Evolutionary conservation across 2,797 vertebrate species (phyloP).

Genomic region (Dallia pectoralis): DNA sequence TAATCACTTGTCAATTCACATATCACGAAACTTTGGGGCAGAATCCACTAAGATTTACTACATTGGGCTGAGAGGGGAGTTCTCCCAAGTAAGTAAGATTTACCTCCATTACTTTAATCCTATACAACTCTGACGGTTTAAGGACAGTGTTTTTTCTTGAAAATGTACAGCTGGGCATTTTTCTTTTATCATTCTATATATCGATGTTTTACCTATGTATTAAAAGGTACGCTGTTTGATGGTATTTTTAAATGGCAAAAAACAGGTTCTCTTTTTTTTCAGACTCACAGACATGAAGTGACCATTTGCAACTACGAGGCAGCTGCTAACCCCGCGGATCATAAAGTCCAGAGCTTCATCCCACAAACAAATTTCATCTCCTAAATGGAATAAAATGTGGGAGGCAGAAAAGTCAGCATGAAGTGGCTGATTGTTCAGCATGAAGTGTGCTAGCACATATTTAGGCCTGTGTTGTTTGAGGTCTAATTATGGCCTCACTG

Average conservation of each 20-base stretch:
- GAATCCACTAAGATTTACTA: constrained; percentile 91
- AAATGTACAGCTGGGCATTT: background rate
- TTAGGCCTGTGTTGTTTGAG: constrained; percentile 2
- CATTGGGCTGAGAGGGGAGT: constrained; percentile 93
- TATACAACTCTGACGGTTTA: background rate
- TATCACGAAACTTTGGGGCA: constrained; percentile 92
- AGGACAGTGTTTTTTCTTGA: background rate
- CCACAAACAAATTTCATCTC: constrained; percentile 95
- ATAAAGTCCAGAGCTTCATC: constrained; percentile 84
- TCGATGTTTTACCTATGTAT: background rate
- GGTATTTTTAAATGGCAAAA: background rate
- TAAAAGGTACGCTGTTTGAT: background rate
- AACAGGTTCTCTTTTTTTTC: background rate
- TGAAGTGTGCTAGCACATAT: constrained; percentile 33
- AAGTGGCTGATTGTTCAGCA: constrained; percentile 28
- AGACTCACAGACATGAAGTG: constrained; percentile 92
- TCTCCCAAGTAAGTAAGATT: constrained; percentile 78
- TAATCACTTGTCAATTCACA: constrained; percentile 90
- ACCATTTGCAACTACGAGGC: constrained; percentile 97
- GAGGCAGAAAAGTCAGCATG: constrained; percentile 20
- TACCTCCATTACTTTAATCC: background rate
- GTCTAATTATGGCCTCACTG: constrained; percentile 28
- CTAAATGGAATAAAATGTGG: constrained; percentile 58
- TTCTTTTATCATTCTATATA: background rate
- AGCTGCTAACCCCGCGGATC: constrained; percentile 91